phyloP scores from a whole-genome alignment of 2,113 vertebrate species.

The Xyliphius kryptos region DNA sequence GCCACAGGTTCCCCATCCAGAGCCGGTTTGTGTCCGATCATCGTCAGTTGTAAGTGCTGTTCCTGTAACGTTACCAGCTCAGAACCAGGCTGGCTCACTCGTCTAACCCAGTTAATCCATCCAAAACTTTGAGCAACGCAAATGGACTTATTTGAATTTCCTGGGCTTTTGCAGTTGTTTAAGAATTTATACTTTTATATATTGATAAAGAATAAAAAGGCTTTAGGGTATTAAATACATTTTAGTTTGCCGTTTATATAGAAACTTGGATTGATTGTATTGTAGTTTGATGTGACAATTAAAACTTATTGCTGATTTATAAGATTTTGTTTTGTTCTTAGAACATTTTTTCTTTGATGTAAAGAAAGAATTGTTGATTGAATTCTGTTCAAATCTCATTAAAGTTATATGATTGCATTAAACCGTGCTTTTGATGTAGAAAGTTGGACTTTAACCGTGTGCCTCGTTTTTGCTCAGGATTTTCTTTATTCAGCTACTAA shows the following conservation, averaged over 20 bases:
- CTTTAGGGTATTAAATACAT: neutral
- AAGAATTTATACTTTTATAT: conserved; percentile 9
- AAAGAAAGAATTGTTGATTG: neutral
- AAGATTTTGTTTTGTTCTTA: neutral
- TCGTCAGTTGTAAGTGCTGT: conserved; percentile 70
- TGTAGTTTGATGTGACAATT: too few species aligned
- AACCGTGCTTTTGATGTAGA: conserved; percentile 1
- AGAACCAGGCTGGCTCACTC: conserved; percentile 78
- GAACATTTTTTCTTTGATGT: neutral
- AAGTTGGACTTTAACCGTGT: conserved; percentile 17
- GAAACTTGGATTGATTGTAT: neutral
- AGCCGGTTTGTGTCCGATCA: conserved; percentile 45
- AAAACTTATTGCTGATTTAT: too few species aligned
- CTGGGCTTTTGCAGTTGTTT: neutral
- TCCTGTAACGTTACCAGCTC: conserved; percentile 74
- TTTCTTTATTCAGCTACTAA: conserved; percentile 13
- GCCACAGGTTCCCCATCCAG: conserved; percentile 53
- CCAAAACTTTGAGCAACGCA: neutral
- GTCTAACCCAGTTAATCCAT: conserved; percentile 60
- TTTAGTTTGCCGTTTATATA: conserved; percentile 9
- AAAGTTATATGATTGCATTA: neutral
- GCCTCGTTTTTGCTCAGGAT: conserved; percentile 39
- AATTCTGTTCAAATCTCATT: neutral
- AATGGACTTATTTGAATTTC: neutral
- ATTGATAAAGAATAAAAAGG: neutral